phyloP scores from a whole-genome alignment of 2,113 vertebrate genomes.

The Pseudopodoces humilis region DNA sequence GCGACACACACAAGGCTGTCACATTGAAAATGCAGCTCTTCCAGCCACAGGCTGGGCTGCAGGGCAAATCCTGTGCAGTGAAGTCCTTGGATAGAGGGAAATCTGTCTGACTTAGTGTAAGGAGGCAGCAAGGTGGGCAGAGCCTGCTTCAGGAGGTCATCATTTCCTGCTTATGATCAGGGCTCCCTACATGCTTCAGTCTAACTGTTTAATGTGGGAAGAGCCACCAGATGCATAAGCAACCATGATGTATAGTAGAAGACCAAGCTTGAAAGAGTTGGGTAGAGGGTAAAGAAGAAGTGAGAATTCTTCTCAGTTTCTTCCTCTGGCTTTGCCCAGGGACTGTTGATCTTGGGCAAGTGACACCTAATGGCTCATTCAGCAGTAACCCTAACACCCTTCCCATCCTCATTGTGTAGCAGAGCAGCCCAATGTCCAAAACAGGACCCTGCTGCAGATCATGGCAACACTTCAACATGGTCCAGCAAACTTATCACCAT shows the following conservation, averaged over 20 bases:
- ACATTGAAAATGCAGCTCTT: neutral
- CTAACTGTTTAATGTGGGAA: neutral
- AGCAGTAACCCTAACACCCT: neutral
- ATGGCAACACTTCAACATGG: neutral
- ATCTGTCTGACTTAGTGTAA: neutral
- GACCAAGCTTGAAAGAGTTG: neutral
- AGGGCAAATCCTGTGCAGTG: neutral
- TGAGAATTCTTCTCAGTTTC: neutral
- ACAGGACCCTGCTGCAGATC: neutral
- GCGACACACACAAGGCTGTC: neutral
- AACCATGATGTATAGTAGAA: neutral
- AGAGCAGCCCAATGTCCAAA: neutral
- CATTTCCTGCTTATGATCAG: neutral
- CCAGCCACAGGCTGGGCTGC: neutral
- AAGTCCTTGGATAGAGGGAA: neutral
- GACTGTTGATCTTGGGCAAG: neutral
- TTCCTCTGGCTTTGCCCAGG: neutral
- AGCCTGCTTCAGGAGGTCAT: neutral
- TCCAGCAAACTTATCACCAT: neutral
- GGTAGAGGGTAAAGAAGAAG: neutral
- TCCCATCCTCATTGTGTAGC: neutral
- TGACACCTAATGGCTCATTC: neutral
- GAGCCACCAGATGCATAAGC: neutral
- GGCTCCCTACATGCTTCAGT: neutral
- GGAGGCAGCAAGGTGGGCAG: neutral